Evolutionary conservation across 92 coral and sea anemone genomes (phyloP), one percentile per base, ranked within the genome.

Genomic region (Porites rus): DNA sequence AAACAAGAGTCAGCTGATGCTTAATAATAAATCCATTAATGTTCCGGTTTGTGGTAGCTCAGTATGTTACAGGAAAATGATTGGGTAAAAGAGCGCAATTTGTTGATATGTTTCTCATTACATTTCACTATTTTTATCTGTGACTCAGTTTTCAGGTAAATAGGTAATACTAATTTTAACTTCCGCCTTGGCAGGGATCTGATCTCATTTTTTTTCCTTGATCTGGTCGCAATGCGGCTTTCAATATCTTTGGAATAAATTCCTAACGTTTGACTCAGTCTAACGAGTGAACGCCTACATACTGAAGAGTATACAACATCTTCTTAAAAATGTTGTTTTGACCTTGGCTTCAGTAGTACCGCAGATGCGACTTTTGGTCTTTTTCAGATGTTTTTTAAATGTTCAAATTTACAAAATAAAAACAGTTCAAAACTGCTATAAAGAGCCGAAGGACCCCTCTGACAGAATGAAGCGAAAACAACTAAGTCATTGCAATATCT

Each of bases 111-210:
- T 31, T 81, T 70, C 75, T 67, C 59, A 67, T 80, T 10, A 28
- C 60, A 68, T 68, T 52, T 80, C 46, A 50, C 86, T 81, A 81
- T 81, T 81, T 81, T 70, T 54, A 81, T 69, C 52, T 46, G 46
- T 70, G 86, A 59, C 38, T 70, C 78, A 69, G 8, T 43, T 58
- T 58, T 69, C 59, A 58, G 65, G 12, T 58, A 69, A 81, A 71
- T 69, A 19, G 71, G 70, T 50, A 60, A 81, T 51, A 70, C 43
- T 69, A 59, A 52, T 52, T 74, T 74, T 31, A 74, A 59, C 17
- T 18, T 20, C 50, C 11, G 24, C 51, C 77, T 10, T 38, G 46
- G 46, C 46, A 38, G 6, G 20, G 60, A 4, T 16, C 77, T 46
- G 75, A 25, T 0, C 25, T 25, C 31, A 18, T 68, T 31, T 79